Evolutionary conservation across 1,140 invertebrate species (phyloP).

Genomic region (Formica exsecta): DNA sequence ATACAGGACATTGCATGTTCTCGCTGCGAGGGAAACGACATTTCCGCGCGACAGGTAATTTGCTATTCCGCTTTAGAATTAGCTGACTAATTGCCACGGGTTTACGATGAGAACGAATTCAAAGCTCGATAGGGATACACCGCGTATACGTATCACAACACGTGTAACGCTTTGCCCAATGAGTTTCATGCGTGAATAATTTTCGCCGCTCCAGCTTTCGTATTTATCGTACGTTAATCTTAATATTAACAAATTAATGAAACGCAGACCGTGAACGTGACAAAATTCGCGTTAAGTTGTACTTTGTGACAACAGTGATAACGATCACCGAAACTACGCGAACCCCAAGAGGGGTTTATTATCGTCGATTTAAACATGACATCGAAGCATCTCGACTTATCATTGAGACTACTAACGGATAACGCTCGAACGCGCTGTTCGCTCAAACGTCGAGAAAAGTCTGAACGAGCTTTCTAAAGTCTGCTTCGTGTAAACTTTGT

Average conservation of each 20-base stretch:
- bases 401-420: background rate
- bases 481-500: background rate
- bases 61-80: constrained; percentile 62
- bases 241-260: background rate
- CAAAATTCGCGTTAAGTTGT: background rate
- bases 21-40: constrained; percentile 25
- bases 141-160: background rate
- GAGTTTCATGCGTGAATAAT: background rate
- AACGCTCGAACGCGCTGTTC: background rate
- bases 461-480: background rate
- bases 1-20: constrained; percentile 48
- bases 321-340: background rate
- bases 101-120: constrained; percentile 19
- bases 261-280: background rate
- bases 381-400: background rate
- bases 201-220: background rate
- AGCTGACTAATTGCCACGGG: constrained; percentile 57
- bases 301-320: background rate
- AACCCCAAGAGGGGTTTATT: background rate
- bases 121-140: constrained; percentile 8
- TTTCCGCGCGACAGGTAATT: constrained; percentile 62
- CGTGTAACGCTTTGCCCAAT: background rate
- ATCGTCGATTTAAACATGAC: background rate
- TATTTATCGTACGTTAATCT: background rate
- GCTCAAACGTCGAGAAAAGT: constrained; percentile 1